phyloP scores from a whole-genome alignment of 2,888 invertebrate species.

The Sceliomorpha sp. region DNA sequence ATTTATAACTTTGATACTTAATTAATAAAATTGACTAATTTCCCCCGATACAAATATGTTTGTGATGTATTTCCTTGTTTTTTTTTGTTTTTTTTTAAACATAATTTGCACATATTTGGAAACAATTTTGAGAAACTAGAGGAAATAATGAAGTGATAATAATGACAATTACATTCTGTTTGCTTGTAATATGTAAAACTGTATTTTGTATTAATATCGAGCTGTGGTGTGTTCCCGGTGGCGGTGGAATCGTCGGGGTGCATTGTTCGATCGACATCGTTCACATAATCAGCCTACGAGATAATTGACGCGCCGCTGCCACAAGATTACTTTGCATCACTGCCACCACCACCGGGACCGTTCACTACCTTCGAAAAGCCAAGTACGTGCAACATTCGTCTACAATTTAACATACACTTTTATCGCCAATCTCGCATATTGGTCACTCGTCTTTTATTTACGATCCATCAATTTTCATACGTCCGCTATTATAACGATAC shows the following conservation, averaged over 20 bases:
- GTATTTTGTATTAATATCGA: constrained; percentile 38
- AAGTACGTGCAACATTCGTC: constrained; percentile 81
- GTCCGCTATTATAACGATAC: not conserved
- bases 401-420: constrained; percentile 20
- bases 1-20: too few relatives aligned
- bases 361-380: constrained; percentile 82
- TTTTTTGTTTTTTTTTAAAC: too few relatives aligned
- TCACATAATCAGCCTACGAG: constrained; percentile 69
- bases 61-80: too few relatives aligned
- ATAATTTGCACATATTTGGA: too few relatives aligned
- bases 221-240: constrained; percentile 76
- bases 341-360: constrained; percentile 83
- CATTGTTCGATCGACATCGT: constrained; percentile 64
- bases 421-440: too few relatives aligned
- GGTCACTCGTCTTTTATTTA: constrained; percentile 4
- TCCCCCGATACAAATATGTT: too few relatives aligned
- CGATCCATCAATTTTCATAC: not conserved
- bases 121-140: too few relatives aligned
- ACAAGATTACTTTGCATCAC: constrained; percentile 81
- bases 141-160: too few relatives aligned
- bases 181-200: too few relatives aligned
- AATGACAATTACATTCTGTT: too few relatives aligned
- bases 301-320: constrained; percentile 73
- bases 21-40: too few relatives aligned
- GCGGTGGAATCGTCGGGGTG: constrained; percentile 69